phyloP scores from a whole-genome alignment of 1,140 invertebrate species.

The Harpegnathos saltator region DNA sequence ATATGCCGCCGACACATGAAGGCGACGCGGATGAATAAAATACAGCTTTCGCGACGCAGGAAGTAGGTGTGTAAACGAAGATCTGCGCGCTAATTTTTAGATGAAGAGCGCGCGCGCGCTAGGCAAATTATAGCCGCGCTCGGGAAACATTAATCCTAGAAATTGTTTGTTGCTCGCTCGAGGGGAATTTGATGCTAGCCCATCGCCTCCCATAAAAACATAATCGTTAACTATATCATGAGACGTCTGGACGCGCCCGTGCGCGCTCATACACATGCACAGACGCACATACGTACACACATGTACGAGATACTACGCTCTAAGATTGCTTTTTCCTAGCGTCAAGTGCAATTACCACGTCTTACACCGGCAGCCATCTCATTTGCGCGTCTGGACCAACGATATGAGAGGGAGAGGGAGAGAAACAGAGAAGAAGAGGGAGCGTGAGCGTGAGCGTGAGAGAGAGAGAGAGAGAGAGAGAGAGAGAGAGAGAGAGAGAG shows the following conservation, averaged over 20 bases:
- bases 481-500: too few species aligned
- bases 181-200: neutral
- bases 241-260: too few species aligned
- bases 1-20: slow-evolving; percentile 6
- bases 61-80: slow-evolving; percentile 15
- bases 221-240: too few species aligned
- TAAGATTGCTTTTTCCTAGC: neutral
- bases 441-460: neutral
- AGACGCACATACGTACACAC: too few species aligned
- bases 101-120: neutral
- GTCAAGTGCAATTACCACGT: neutral
- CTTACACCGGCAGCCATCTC: neutral
- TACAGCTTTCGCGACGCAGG: neutral
- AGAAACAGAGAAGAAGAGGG: too few species aligned
- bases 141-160: neutral
- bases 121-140: neutral
- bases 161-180: neutral
- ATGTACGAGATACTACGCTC: too few species aligned
- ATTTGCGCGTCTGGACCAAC: neutral
- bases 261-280: too few species aligned
- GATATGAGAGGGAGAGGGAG: neutral
- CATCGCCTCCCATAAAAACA: too few species aligned
- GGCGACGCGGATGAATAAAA: neutral
- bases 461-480: neutral
- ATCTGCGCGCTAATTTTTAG: slow-evolving; percentile 1